A percentile compares a stretch with the other conserved stretches of the same genome.
These are phyloP conservation scores for Bursaphelenchus okinawaensis DNA, from an alignment of 2,888 invertebrate genomes.

Conservation along the genomic window DNA sequence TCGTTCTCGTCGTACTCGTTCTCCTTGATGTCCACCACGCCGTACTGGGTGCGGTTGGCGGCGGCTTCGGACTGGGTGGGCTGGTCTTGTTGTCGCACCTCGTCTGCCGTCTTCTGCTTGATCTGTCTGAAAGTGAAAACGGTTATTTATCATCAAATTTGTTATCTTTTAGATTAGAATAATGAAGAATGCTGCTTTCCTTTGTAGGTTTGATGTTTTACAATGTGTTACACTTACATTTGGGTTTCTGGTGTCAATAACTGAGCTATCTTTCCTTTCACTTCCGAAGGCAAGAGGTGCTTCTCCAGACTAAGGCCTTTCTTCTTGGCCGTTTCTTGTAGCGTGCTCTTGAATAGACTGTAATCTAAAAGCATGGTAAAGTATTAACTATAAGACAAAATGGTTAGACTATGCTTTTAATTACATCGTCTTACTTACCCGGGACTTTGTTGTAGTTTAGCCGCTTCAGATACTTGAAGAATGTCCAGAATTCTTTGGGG, in stretches of 20 bases:
- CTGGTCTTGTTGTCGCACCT: not conserved
- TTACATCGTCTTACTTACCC: too few species aligned
- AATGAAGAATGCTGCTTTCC: too few species aligned
- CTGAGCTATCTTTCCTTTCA: not conserved
- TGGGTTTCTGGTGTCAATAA: too few species aligned
- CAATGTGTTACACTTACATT: too few species aligned
- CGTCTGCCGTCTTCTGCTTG: not conserved
- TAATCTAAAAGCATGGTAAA: not conserved
- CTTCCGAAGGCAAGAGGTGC: not conserved
- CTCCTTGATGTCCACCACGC: not conserved
- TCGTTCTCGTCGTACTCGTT: not conserved
- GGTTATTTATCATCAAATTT: too few species aligned
- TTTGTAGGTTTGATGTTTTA: too few species aligned
- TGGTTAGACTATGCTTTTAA: too few species aligned
- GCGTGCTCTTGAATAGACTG: not conserved
- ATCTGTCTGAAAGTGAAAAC: not conserved
- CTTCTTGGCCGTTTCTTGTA: not conserved
- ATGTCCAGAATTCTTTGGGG: conserved; percentile 35
- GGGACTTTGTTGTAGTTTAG: conserved; percentile 39
- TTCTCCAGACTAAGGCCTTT: not conserved
- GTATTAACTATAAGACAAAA: not conserved
- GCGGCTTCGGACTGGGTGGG: not conserved
- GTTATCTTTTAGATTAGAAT: too few species aligned
- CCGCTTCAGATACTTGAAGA: conserved; percentile 28
- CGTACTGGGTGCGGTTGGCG: not conserved